phyloP scores from a whole-genome alignment of 1,140 invertebrate genomes.

The Drosophila saltans region DNA sequence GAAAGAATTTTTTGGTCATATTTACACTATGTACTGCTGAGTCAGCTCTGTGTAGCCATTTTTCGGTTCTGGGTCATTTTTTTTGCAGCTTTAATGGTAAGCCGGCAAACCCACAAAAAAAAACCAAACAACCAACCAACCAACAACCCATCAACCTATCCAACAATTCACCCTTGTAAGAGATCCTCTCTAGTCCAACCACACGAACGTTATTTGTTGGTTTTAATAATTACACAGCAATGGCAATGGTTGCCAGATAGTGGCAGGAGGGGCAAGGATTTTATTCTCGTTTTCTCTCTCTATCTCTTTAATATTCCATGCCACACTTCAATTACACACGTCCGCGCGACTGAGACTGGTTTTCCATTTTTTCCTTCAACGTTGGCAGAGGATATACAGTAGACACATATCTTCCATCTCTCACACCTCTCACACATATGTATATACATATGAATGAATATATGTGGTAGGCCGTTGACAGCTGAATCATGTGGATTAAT shows the following conservation, averaged over 20 bases:
- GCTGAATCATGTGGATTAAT: conserved; percentile 82
- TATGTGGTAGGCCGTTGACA: conserved; percentile 57
- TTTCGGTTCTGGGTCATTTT: conserved; percentile 44
- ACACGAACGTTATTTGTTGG: conserved; percentile 80
- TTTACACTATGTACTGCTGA: conserved; percentile 33
- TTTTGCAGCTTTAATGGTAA: conserved; percentile 56
- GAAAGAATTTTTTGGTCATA: conserved; percentile 19
- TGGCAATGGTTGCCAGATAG: conserved; percentile 15
- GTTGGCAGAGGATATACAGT: background rate
- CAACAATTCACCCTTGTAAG: conserved; percentile 12
- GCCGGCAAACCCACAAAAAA: conserved; percentile 38
- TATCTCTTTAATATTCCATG: conserved; percentile 73
- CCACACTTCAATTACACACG: conserved; percentile 78
- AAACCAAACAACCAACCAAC: conserved; percentile 20
- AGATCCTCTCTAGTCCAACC: conserved; percentile 42
- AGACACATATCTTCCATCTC: background rate
- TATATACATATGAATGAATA: conserved; percentile 1
- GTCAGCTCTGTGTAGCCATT: conserved; percentile 38
- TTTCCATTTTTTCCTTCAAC: conserved; percentile 39
- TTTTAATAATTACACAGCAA: conserved; percentile 81
- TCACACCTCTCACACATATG: background rate
- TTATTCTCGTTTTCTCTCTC: too few species aligned
- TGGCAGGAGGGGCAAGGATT: too few species aligned
- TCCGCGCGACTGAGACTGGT: conserved; percentile 56
- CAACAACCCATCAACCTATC: conserved; percentile 2